phyloP scores from a whole-genome alignment of 1,140 invertebrate species.

The Caligus rogercresseyi region DNA sequence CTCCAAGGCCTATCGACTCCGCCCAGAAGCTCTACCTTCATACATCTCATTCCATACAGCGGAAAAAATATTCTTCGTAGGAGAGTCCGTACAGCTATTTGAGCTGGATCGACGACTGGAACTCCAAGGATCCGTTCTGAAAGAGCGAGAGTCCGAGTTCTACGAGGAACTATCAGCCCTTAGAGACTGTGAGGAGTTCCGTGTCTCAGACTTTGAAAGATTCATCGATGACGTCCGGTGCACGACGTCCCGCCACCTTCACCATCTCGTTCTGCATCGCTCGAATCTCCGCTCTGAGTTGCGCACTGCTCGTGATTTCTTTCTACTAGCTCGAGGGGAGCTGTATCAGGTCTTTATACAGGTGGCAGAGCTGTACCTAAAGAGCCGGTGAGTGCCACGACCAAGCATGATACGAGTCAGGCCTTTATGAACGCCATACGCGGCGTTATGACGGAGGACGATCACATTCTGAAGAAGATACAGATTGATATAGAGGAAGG shows the following conservation, averaged over 20 bases:
- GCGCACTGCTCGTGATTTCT: constrained; percentile 7
- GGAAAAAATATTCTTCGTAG: constrained; percentile 21
- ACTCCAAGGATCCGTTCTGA: constrained; percentile 14
- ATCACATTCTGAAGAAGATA: constrained; percentile 7
- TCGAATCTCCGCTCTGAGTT: constrained; percentile 11
- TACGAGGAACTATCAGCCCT: constrained; percentile 3
- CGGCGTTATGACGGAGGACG: constrained; percentile 1
- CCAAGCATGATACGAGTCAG: constrained; percentile 14
- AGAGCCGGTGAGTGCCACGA: not conserved
- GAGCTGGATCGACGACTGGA: constrained; percentile 13
- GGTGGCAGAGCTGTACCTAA: not conserved
- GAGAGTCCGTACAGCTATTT: constrained; percentile 18
- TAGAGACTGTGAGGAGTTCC: constrained; percentile 3
- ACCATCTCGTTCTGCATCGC: constrained; percentile 5
- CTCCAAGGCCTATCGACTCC: constrained; percentile 2
- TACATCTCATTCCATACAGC: constrained; percentile 5
- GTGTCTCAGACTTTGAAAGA: constrained; percentile 9
- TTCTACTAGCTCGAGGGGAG: constrained; percentile 17
- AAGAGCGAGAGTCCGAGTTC: constrained; percentile 14
- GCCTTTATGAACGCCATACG: not conserved
- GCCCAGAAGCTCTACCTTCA: not conserved
- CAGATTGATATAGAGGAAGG: not conserved
- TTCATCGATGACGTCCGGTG: constrained; percentile 9
- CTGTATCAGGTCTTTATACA: constrained; percentile 17
- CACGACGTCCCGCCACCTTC: constrained; percentile 11